Evolutionary conservation across 2,113 vertebrate genomes (phyloP).

Genomic region (Ariopsis seemanni): DNA sequence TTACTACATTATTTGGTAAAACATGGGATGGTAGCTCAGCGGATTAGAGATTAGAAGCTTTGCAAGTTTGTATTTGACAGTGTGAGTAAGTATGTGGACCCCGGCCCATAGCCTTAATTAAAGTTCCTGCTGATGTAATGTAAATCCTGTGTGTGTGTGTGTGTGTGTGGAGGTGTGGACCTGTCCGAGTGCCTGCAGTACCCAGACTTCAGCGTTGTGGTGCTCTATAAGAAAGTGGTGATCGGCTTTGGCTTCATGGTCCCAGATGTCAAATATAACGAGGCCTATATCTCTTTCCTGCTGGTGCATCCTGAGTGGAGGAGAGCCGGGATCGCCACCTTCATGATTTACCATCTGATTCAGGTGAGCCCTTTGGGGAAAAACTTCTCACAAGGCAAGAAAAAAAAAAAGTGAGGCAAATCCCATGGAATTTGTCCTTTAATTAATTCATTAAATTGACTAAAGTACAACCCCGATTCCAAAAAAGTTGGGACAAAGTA

Average conservation of each 20-base stretch:
- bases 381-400: no score
- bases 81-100: neutral
- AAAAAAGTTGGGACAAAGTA: no score
- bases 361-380: slow-evolving; percentile 74
- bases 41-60: neutral
- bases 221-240: slow-evolving; percentile 94
- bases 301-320: slow-evolving; percentile 98
- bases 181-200: slow-evolving; percentile 96
- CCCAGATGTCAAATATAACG: slow-evolving; percentile 95
- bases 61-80: neutral
- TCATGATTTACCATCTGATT: slow-evolving; percentile 99
- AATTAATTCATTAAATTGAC: no score
- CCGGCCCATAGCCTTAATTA: neutral
- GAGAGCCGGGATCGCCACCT: slow-evolving; percentile 92
- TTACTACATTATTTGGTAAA: neutral
- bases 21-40: neutral
- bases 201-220: slow-evolving; percentile 97
- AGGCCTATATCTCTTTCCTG: slow-evolving; percentile 97
- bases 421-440: no score
- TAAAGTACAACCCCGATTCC: no score
- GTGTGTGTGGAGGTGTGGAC: slow-evolving; percentile 81
- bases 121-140: neutral
- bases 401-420: no score
- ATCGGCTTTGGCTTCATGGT: slow-evolving; percentile 98
- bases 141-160: neutral